Evolutionary conservation across 2,888 invertebrate genomes (phyloP).

Genomic region (Carterocephalus palaemon): DNA sequence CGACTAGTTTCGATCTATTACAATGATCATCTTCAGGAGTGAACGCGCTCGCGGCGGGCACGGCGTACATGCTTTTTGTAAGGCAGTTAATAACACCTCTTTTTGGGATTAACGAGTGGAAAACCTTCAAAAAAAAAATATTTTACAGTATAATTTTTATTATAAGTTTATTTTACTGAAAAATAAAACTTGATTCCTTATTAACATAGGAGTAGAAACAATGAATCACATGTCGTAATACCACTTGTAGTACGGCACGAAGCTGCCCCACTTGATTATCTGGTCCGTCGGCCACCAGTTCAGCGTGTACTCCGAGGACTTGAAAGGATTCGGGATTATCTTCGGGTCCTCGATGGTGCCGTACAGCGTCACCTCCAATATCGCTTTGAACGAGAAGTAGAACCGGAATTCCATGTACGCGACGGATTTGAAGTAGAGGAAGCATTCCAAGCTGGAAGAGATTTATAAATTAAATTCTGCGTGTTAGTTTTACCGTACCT

Average conservation of each 20-base stretch:
- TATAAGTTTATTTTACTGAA: no score
- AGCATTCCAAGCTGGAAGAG: slow-evolving; percentile 47
- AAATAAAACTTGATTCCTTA: no score
- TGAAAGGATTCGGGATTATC: slow-evolving; percentile 40
- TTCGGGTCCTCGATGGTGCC: slow-evolving; percentile 35
- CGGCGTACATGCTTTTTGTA: no score
- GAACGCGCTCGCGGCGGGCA: no score
- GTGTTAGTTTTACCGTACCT: no score
- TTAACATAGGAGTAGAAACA: no score
- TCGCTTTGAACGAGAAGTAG: slow-evolving; percentile 49
- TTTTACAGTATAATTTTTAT: no score
- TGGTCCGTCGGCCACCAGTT: slow-evolving; percentile 32
- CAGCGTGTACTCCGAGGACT: slow-evolving; percentile 35
- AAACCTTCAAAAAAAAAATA: no score
- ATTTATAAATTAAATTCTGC: slow-evolving; percentile 6
- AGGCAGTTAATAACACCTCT: no score
- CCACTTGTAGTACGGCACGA: slow-evolving; percentile 31
- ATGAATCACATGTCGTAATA: slow-evolving; percentile 30
- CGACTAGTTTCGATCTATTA: no score
- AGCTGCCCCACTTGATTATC: slow-evolving; percentile 23
- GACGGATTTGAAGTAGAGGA: slow-evolving; percentile 50
- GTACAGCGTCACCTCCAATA: slow-evolving; percentile 44
- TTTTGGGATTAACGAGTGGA: no score
- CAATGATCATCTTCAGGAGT: no score
- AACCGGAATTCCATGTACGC: slow-evolving; percentile 53